Conservation (phyloP, 2,113 vertebrate species). For the Nannobrachium achirus region DNA sequence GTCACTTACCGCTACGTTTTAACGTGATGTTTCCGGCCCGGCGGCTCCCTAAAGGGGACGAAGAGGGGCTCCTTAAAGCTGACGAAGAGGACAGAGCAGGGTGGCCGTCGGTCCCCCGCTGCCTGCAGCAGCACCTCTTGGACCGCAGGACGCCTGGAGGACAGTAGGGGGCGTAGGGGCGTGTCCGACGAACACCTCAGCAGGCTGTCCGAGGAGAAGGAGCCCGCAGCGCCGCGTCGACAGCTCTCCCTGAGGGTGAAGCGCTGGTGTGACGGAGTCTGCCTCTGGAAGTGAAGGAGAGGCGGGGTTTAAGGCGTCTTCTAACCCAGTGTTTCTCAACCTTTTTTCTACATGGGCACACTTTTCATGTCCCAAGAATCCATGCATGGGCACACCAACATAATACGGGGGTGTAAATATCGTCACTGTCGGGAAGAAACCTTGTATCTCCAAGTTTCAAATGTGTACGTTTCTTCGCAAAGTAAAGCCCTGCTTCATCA, state of each 20-base stretch:
- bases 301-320: background rate
- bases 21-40: too few relatives aligned
- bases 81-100: conserved; percentile 42
- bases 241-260: conserved; percentile 72
- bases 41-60: too few relatives aligned
- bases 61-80: too few relatives aligned
- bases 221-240: conserved; percentile 39
- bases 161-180: conserved; percentile 38
- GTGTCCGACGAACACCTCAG: conserved; percentile 35
- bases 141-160: background rate
- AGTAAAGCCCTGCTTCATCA: too few relatives aligned
- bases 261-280: conserved; percentile 45
- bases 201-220: conserved; percentile 29
- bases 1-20: too few relatives aligned
- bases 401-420: too few relatives aligned
- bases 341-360: background rate
- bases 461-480: too few relatives aligned
- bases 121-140: conserved; percentile 34
- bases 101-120: conserved; percentile 46
- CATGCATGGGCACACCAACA: too few relatives aligned
- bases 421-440: too few relatives aligned
- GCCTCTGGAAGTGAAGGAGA: too few relatives aligned
- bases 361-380: too few relatives aligned
- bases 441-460: too few relatives aligned
- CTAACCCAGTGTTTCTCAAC: background rate